Conservation (phyloP, 2,113 vertebrate species). For the Acinonyx jubatus region DNA sequence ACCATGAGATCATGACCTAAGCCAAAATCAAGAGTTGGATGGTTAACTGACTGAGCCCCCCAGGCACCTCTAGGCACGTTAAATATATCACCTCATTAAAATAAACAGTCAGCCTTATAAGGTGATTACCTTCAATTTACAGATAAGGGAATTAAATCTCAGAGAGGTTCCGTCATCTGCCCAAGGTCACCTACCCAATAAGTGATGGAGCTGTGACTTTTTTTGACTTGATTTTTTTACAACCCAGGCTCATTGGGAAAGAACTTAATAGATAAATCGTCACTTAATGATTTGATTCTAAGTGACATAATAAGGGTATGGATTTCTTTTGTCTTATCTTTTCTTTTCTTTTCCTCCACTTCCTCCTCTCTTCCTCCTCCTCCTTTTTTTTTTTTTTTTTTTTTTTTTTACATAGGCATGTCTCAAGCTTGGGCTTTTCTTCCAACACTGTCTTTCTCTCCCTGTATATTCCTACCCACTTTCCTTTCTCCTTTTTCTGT, state of each 20-base stretch:
- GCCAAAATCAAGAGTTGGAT: too few relatives aligned
- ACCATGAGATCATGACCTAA: too few relatives aligned
- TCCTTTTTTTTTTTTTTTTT: not conserved
- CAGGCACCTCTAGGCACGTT: not conserved
- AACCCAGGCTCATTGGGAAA: not conserved
- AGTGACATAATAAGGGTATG: not conserved
- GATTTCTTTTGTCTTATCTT: not conserved
- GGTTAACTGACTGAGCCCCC: too few relatives aligned
- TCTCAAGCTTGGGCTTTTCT: not conserved
- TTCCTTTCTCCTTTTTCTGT: not conserved
- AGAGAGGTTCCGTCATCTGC: not conserved
- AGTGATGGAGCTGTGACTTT: not conserved
- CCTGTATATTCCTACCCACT: not conserved
- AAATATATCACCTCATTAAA: not conserved
- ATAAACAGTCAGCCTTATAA: not conserved
- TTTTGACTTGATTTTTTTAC: not conserved
- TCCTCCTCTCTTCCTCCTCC: not conserved
- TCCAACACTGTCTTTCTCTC: not conserved
- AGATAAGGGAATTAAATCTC: not conserved
- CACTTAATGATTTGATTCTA: constrained; percentile 1
- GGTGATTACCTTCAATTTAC: not conserved
- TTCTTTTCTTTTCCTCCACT: not conserved
- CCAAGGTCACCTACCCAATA: not conserved
- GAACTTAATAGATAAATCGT: not conserved
- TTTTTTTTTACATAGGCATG: not conserved